phyloP scores from a whole-genome alignment of 2,797 vertebrate genomes.

The Pseudochaenichthys georgianus region DNA sequence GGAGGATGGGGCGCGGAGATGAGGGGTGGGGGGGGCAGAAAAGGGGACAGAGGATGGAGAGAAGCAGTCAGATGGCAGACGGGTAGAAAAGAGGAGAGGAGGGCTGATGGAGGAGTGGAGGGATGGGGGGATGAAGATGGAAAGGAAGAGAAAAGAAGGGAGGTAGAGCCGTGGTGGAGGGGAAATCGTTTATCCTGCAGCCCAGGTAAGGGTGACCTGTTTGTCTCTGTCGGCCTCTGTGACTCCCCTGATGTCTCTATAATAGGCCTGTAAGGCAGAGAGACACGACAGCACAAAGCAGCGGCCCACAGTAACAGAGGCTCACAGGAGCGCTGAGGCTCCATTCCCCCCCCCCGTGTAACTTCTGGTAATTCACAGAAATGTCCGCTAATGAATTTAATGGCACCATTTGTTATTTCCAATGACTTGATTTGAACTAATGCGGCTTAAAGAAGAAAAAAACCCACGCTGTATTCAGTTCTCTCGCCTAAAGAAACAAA shows the following conservation, averaged over 20 bases:
- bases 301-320: slow-evolving; percentile 36
- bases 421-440: slow-evolving; percentile 44
- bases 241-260: slow-evolving; percentile 78
- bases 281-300: slow-evolving; percentile 62
- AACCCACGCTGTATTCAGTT: neutral
- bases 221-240: slow-evolving; percentile 77
- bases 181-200: slow-evolving; percentile 72
- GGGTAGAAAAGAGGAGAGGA: slow-evolving; percentile 39
- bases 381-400: slow-evolving; percentile 58
- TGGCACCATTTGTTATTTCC: slow-evolving; percentile 49
- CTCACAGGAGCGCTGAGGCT: slow-evolving; percentile 35
- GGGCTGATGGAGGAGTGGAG: slow-evolving; percentile 35
- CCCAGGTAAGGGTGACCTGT: slow-evolving; percentile 81
- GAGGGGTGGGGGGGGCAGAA: slow-evolving; percentile 29
- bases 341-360: slow-evolving; percentile 28
- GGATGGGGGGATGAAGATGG: slow-evolving; percentile 43
- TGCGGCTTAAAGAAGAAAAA: slow-evolving; percentile 13
- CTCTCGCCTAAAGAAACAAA: slow-evolving; percentile 3
- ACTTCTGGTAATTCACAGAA: slow-evolving; percentile 51
- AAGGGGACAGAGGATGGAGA: slow-evolving; percentile 36
- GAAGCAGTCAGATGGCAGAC: slow-evolving; percentile 31
- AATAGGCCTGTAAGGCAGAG: slow-evolving; percentile 69
- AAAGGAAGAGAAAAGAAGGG: slow-evolving; percentile 48
- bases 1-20: slow-evolving; percentile 26
- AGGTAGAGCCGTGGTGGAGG: slow-evolving; percentile 42